These are phyloP conservation scores for Phenacoccus solenopsis DNA, from an alignment of 1,140 invertebrate species.

Conservation along the genomic window DNA sequence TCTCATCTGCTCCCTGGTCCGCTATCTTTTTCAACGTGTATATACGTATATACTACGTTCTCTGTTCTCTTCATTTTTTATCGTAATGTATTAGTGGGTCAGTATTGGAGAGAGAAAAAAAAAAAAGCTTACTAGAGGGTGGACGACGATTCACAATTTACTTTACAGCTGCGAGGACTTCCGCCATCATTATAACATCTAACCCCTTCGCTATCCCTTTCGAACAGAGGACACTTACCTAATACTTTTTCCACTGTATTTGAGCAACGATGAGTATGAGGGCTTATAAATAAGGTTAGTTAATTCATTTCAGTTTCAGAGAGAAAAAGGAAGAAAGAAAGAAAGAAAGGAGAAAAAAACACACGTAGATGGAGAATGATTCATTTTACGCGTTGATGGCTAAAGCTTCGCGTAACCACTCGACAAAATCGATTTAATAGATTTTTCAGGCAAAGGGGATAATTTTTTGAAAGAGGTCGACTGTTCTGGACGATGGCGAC, in stretches of 20 bases:
- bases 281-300: conserved; percentile 15
- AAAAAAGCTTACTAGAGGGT: conserved; percentile 8
- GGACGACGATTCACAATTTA: conserved; percentile 10
- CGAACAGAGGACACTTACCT: conserved; percentile 5
- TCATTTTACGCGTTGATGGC: no score
- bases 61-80: background rate
- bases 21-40: background rate
- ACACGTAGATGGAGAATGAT: no score
- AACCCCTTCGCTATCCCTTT: conserved; percentile 10
- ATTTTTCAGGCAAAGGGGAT: background rate
- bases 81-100: conserved; percentile 7
- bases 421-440: background rate
- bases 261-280: background rate
- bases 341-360: no score
- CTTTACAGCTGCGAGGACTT: conserved; percentile 15
- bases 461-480: background rate
- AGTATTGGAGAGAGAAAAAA: background rate
- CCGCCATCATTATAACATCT: conserved; percentile 9
- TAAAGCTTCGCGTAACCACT: no score
- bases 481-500: no score
- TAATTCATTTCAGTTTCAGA: background rate
- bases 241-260: conserved; percentile 7
- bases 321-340: no score
- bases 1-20: no score
- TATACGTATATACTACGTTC: background rate